Evolutionary conservation across 2,113 vertebrate species (phyloP).

Genomic region (Dissostichus mawsoni): DNA sequence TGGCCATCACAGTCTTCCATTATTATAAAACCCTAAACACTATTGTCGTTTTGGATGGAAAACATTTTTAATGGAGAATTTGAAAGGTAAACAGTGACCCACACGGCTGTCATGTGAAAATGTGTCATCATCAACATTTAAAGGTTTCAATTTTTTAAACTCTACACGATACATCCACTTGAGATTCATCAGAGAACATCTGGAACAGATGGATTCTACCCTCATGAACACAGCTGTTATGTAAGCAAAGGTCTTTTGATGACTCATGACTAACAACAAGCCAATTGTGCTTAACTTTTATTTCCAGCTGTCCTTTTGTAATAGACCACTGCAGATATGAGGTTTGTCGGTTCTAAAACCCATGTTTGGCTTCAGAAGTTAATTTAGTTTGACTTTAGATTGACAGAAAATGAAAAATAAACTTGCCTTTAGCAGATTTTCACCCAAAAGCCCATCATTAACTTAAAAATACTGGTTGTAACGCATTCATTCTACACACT

Average conservation of each 20-base stretch:
- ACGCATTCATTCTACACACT: neutral
- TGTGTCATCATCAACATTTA: neutral
- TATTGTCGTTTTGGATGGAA: neutral
- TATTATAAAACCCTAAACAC: too few species aligned
- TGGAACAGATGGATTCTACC: conserved; percentile 10
- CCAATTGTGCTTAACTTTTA: conserved; percentile 8
- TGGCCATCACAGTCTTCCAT: too few species aligned
- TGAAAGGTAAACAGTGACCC: too few species aligned
- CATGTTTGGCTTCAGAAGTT: neutral
- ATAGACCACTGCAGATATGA: neutral
- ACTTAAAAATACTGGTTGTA: neutral
- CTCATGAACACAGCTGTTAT: conserved; percentile 19
- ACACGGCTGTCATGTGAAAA: neutral
- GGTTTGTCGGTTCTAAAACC: neutral
- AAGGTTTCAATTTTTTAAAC: neutral
- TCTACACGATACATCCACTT: neutral
- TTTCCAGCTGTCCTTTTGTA: neutral
- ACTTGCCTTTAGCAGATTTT: neutral
- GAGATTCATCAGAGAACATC: neutral
- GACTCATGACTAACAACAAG: conserved; percentile 14
- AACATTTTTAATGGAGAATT: neutral
- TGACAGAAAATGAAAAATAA: neutral
- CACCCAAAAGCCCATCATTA: neutral
- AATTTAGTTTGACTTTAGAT: neutral
- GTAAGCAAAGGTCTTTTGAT: conserved; percentile 33